Conservation (phyloP, 2,888 invertebrate genomes). For the Beris morrisii region DNA sequence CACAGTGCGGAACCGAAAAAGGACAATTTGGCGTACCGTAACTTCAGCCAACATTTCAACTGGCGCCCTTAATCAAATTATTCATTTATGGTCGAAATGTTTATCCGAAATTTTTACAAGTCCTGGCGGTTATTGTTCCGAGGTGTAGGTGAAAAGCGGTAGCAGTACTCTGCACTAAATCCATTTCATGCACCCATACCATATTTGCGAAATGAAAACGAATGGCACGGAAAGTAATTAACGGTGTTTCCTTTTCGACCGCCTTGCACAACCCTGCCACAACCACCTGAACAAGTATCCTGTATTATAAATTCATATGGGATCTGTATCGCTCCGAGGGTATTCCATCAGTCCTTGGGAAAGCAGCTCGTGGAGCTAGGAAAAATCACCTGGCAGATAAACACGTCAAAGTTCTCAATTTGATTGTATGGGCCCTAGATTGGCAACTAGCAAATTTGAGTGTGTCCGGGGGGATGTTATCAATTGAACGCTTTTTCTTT, state of each 20-base stretch:
- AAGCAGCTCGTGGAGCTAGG: too few species aligned
- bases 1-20: too few species aligned
- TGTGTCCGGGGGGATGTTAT: too few species aligned
- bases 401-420: too few species aligned
- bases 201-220: conserved; percentile 9
- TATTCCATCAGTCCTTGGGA: too few species aligned
- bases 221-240: conserved; percentile 31
- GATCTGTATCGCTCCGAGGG: too few species aligned
- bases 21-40: too few species aligned
- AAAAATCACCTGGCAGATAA: too few species aligned
- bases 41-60: not conserved
- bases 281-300: not conserved
- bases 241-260: conserved; percentile 19
- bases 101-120: not conserved
- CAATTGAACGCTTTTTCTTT: too few species aligned
- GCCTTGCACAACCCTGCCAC: not conserved
- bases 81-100: not conserved
- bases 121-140: conserved; percentile 10
- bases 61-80: conserved; percentile 30
- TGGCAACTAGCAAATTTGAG: too few species aligned
- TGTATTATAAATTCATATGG: too few species aligned
- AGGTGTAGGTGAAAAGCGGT: not conserved
- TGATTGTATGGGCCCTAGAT: too few species aligned
- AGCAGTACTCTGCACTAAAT: not conserved
- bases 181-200: not conserved